Evolutionary conservation across 2,888 invertebrate species (phyloP).

Genomic region (Exocentrus adspersus): DNA sequence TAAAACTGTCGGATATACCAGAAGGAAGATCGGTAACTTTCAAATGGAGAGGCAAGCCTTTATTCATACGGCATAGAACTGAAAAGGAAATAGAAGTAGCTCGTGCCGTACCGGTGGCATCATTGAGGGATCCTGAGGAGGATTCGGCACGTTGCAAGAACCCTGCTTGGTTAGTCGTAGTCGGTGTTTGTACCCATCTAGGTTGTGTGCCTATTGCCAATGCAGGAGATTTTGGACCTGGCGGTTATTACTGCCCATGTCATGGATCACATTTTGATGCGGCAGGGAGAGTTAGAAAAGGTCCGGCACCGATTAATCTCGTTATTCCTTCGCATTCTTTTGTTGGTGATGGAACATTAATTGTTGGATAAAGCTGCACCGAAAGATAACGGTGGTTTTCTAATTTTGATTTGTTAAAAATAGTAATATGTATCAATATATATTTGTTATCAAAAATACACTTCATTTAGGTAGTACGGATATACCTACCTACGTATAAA

Average conservation of each 20-base stretch:
- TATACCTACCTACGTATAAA: too few relatives aligned
- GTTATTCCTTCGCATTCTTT: slow-evolving; percentile 74
- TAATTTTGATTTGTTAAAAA: too few relatives aligned
- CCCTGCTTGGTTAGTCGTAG: slow-evolving; percentile 80
- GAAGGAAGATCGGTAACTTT: slow-evolving; percentile 73
- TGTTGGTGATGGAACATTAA: slow-evolving; percentile 65
- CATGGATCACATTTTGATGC: slow-evolving; percentile 86
- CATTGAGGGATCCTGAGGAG: slow-evolving; percentile 73
- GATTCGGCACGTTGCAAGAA: slow-evolving; percentile 59
- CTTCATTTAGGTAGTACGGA: too few relatives aligned
- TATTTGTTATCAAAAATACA: too few relatives aligned
- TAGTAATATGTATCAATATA: too few relatives aligned
- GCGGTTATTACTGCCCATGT: slow-evolving; percentile 86
- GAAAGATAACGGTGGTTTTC: too few relatives aligned
- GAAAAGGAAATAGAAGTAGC: slow-evolving; percentile 73
- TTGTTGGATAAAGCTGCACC: slow-evolving; percentile 70
- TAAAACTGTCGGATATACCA: slow-evolving; percentile 74
- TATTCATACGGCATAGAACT: slow-evolving; percentile 79
- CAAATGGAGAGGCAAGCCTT: slow-evolving; percentile 83
- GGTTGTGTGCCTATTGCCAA: slow-evolving; percentile 85
- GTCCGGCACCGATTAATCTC: slow-evolving; percentile 78
- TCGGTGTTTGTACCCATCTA: slow-evolving; percentile 85
- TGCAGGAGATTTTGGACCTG: slow-evolving; percentile 69
- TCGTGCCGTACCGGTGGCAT: slow-evolving; percentile 68
- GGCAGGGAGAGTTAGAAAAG: slow-evolving; percentile 78